phyloP scores from a whole-genome alignment of 2,113 vertebrate genomes.

The Chloebia gouldiae region DNA sequence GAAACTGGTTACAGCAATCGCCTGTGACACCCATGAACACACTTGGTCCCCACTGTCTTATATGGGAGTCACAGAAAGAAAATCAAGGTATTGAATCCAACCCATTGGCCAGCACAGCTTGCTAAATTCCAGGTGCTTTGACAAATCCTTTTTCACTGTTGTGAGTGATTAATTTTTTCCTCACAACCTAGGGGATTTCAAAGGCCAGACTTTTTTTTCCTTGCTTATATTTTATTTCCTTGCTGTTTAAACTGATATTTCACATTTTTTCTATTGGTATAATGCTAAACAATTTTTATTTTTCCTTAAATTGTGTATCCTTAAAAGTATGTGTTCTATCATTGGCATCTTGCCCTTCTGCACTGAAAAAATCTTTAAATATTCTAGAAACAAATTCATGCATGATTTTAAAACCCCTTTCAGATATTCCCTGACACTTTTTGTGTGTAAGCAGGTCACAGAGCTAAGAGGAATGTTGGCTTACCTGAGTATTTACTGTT shows the following conservation, averaged over 20 bases:
- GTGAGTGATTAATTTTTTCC: background rate
- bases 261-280: background rate
- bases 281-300: background rate
- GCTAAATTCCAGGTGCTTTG: background rate
- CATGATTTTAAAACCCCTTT: background rate
- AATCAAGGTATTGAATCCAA: background rate
- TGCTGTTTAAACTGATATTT: background rate
- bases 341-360: background rate
- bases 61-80: background rate
- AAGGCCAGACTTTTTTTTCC: background rate
- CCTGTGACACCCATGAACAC: background rate
- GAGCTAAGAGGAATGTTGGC: background rate
- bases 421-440: background rate
- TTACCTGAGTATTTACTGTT: slow-evolving; percentile 96
- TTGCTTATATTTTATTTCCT: background rate
- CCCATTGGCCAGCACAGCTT: background rate
- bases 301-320: background rate
- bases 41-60: background rate
- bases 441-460: background rate
- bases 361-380: background rate
- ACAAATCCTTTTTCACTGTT: background rate
- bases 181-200: background rate
- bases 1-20: background rate
- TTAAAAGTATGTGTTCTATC: background rate
- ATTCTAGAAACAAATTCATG: background rate